Evolutionary conservation across 1,140 invertebrate species (phyloP).

Genomic region (Drosophila willistoni): DNA sequence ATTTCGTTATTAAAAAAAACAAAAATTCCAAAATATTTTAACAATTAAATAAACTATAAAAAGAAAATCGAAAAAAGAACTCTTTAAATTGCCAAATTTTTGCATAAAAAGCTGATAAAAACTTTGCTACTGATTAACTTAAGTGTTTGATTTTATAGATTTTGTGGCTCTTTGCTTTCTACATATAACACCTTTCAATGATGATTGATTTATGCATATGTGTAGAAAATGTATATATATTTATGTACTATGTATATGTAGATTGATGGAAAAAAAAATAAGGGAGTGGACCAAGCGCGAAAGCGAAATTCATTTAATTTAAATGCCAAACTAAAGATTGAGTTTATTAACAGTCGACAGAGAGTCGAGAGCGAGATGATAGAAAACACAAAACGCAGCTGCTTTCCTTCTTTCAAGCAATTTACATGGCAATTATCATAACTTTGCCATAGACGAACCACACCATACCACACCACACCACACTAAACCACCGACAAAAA

Average conservation of each 20-base stretch:
- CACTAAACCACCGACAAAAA: slow-evolving; percentile 2
- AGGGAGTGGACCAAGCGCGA: slow-evolving; percentile 44
- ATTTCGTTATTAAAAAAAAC: too few species aligned
- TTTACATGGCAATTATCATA: slow-evolving; percentile 78
- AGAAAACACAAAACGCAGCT: slow-evolving; percentile 23
- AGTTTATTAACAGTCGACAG: slow-evolving; percentile 15
- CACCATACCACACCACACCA: not conserved
- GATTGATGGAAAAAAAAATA: slow-evolving; percentile 16
- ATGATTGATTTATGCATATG: too few species aligned
- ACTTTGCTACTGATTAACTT: too few species aligned
- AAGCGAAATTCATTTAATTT: slow-evolving; percentile 56
- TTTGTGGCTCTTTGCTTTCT: slow-evolving; percentile 18
- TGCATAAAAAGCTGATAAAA: too few species aligned
- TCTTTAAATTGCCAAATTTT: too few species aligned
- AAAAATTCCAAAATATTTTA: too few species aligned
- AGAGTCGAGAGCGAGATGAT: not conserved
- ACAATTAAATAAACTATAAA: too few species aligned
- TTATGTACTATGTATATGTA: slow-evolving; percentile 16
- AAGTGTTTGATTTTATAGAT: not conserved
- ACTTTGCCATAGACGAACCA: slow-evolving; percentile 51
- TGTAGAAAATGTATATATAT: not conserved
- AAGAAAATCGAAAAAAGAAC: too few species aligned
- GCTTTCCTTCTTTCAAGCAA: slow-evolving; percentile 60
- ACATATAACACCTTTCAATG: not conserved
- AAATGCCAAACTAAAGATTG: slow-evolving; percentile 50